phyloP scores from a whole-genome alignment of 2,888 invertebrate species.

The Ptychoptera albimana region DNA sequence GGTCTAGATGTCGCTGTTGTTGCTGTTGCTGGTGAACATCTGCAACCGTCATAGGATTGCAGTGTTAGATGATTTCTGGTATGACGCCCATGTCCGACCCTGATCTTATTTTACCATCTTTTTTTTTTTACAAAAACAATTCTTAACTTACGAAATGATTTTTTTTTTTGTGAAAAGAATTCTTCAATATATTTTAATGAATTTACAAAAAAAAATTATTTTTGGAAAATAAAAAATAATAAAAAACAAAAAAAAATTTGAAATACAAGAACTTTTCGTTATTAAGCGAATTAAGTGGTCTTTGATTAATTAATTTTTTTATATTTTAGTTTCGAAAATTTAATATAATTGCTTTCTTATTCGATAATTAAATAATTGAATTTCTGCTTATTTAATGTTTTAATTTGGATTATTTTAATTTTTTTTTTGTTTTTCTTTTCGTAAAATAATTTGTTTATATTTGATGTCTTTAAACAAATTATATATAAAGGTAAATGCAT shows the following conservation, averaged over 20 bases:
- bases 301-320: constrained; percentile 2
- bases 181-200: not conserved
- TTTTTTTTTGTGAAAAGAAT: not conserved
- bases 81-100: constrained; percentile 12
- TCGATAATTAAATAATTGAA: not conserved
- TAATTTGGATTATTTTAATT: constrained; percentile 4
- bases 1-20: constrained; percentile 7
- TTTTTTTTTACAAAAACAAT: constrained; percentile 3
- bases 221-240: not conserved
- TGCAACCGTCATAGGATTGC: constrained; percentile 18
- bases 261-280: not conserved
- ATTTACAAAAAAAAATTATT: constrained; percentile 1
- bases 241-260: constrained; percentile 1
- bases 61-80: constrained; percentile 9
- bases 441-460: not conserved
- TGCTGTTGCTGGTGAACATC: constrained; percentile 12
- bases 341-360: not conserved
- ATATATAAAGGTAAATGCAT: constrained; percentile 8
- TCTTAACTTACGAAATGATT: not conserved
- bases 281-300: not conserved
- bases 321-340: not conserved
- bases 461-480: not conserved
- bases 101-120: constrained; percentile 16
- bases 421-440: not conserved
- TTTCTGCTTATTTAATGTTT: constrained; percentile 2